Evolutionary conservation across 2,888 invertebrate genomes (phyloP), one percentile per base, ranked within the genome.

Genomic region (Fragum fragum): DNA sequence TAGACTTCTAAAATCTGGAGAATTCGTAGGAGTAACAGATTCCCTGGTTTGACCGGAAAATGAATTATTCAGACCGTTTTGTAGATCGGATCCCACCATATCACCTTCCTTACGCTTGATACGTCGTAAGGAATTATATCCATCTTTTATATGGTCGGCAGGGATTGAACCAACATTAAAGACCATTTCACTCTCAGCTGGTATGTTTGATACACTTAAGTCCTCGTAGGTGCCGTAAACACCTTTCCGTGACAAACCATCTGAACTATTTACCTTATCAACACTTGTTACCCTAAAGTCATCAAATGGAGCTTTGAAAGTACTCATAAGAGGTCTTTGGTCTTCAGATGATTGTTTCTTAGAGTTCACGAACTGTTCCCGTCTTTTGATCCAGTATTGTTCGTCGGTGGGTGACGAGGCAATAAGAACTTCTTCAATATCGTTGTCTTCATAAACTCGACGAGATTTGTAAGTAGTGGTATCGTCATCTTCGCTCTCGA

Each of bases 341-440:
- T 66, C 66, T 21, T 73, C 76, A 39, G 28, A 42, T 9, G 59
- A 57, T 14, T 26, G 21, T n/a, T 63, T 36, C n/a, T 32, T n/a
- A n/a, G 32, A 18, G 26, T 39, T 42, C 16, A 16, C 32, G 42
- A 42, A 66, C 26, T 42, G 42, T 66, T 66, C 66, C 21, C 66
- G 66, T 21, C 66, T 32, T 23, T 42, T 39, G 18, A 66, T 66
- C 66, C 66, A 66, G 29, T 66, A 66, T 5, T 66, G 66, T 11
- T 66, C 66, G 42, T 66, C 66, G 42, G 66, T 66, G 1, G 66
- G 66, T 14, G 66, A 66, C 0, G 66, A 42, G 3, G 42, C 66
- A n/a, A 36, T 26, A 11, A 81, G 73, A 9, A 91, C 86, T 42
- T 86, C 85, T 39, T 83, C 86, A 7, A 90, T 90, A 78, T 92